These are phyloP conservation scores for Rutilus rutilus DNA, from an alignment of 2,113 vertebrate genomes.

Conservation along the genomic window DNA sequence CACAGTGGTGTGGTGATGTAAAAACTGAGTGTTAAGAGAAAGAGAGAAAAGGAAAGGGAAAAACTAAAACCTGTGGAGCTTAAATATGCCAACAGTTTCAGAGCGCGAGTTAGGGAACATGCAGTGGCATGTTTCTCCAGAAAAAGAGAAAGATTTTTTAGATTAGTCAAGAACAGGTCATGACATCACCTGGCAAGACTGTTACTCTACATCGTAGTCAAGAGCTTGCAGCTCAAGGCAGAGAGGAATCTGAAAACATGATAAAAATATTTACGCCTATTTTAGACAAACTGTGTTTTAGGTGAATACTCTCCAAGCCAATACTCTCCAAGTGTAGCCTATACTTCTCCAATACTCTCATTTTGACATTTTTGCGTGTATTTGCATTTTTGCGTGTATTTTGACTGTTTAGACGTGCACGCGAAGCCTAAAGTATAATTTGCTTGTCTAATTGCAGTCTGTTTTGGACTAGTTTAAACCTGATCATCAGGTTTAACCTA, in stretches of 20 bases:
- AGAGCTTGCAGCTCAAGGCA: background rate
- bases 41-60: background rate
- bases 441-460: too few relatives aligned
- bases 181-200: slow-evolving; percentile 29
- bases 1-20: slow-evolving; percentile 11
- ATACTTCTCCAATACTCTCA: too few relatives aligned
- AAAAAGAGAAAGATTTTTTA: slow-evolving; percentile 16
- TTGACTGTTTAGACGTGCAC: too few relatives aligned
- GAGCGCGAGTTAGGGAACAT: background rate
- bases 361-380: too few relatives aligned
- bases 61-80: background rate
- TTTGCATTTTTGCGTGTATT: too few relatives aligned
- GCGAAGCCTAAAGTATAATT: too few relatives aligned
- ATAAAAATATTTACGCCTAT: background rate
- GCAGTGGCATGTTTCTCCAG: slow-evolving; percentile 12
- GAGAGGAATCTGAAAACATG: background rate
- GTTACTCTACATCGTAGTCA: background rate
- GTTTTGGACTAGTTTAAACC: too few relatives aligned
- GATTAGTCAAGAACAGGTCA: slow-evolving; percentile 26
- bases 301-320: too few relatives aligned
- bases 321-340: too few relatives aligned
- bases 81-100: background rate
- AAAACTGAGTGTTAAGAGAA: background rate
- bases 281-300: too few relatives aligned
- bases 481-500: too few relatives aligned